Evolutionary conservation across 23 tunicate species (phyloP), one percentile per base, ranked within the genome.

Genomic region (Trididemnum miniatum): DNA sequence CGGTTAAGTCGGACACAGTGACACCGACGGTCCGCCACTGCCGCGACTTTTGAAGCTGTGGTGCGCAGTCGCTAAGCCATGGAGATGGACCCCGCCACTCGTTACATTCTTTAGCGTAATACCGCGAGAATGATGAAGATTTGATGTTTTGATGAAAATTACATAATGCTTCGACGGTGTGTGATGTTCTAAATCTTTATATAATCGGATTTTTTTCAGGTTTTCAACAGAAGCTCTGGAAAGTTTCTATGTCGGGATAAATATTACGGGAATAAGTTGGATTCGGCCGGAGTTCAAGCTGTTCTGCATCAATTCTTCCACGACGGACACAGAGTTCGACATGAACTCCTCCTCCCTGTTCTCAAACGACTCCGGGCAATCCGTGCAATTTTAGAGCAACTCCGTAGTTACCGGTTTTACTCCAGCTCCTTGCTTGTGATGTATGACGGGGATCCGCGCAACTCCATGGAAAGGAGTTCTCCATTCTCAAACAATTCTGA

Each of bases 391-490:
- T 37, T 95, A 62, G 52, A 82, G 18, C 82, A 79, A 28, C 81
- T 95, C 66, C 80, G 85, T 0, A 80, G 91, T 1, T 95, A 89
- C 36, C 74, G 99, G 23, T 95, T 95, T 74, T 90, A 90, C 77
- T 83, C 96, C 34, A 83, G 90, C 67, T 89, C 96, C 25, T 65
- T 95, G 57, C 86, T 95, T 1, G 35, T 95, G 0, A 95, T 95
- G 87, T 95, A 89, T 79, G 99, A 95, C 59, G 99, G 98, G 1
- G 86, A 59, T 62, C 29, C 67, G 67, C 29, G 5, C 5, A 62
- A 4, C 28, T 5, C 26, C 5, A 12, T 26, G 5, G 67, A 62
- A n/a, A 18, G 5, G 67, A 24, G 29, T n/a, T 12, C 29, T 12
- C 5, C 5, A n/a, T 9, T 12, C 12, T 49, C 57, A 18, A 12